Evolutionary conservation across 2,797 vertebrate species (phyloP), one percentile per base, ranked within the genome.

Genomic region (Leucoraja ocellata): DNA sequence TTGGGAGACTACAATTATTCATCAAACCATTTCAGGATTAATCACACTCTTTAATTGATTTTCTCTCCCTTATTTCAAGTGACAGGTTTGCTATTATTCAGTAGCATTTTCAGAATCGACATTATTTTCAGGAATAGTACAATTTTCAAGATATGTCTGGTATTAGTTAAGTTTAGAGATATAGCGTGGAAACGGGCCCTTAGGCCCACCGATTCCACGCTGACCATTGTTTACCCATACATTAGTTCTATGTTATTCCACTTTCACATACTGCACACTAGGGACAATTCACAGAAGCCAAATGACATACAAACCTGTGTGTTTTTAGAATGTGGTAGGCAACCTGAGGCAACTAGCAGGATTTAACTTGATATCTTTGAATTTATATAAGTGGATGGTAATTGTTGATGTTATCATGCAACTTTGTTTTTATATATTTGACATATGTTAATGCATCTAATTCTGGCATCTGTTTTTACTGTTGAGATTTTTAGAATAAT

Each of bases 41-140:
- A 92, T 58, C 90, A 58, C 71, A 74, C 54, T 92, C 36, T 92
- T 92, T n/a, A 73, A 76, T 92, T 46, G 68, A 76, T 92, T 92
- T 74, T 76, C 13, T 74, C 28, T 74, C 23, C 25, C 39, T 18
- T 18, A 11, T 92, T 74, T 25, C 46, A 76, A 91, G 54, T 92
- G 25, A 28, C 71, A 76, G 39, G 25, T 54, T 54, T 91, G 32
- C 1, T 54, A 25, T 74, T 4, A 74, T 76, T 92, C 46, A 39
- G 39, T 21, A 63, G 32, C 23, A 74, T 92, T 28, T 28, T 74
- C 68, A 92, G 39, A 18, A 10, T 91, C 4, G 1, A 65, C 23
- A 54, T 1, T 91, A 74, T 74, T 92, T 92, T 21, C 84, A 92
- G 3, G 23, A 76, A 21, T 14, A 74, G 73, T 54, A 74, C 68